A percentile compares a stretch with the other conserved stretches of the same genome.
These are phyloP conservation scores for Elysia chlorotica DNA, from an alignment of 1,140 invertebrate genomes.

Conservation along the genomic window DNA sequence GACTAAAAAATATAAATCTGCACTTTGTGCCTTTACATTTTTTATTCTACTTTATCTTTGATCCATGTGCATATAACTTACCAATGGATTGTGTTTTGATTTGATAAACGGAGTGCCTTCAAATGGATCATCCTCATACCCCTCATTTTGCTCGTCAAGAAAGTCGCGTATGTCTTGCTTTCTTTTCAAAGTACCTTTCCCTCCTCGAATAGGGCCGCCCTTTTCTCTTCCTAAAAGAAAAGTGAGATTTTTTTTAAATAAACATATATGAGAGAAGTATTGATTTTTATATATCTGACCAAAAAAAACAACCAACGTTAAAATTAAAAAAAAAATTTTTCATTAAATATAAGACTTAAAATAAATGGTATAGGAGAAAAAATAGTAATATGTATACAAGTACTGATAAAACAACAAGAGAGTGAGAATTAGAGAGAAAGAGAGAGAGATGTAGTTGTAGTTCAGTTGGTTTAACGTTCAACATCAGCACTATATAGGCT, in stretches of 20 bases:
- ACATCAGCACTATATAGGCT: no score
- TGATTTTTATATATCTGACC: background rate
- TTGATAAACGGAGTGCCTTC: background rate
- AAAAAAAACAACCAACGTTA: no score
- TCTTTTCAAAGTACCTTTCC: constrained; percentile 17
- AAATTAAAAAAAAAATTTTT: background rate
- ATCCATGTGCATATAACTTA: background rate
- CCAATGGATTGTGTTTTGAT: background rate
- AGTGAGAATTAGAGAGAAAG: background rate
- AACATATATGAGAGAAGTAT: background rate
- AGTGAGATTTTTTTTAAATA: background rate
- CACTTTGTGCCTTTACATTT: background rate
- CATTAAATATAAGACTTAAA: background rate
- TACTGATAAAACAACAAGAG: background rate
- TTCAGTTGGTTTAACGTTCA: no score
- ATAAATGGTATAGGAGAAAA: background rate
- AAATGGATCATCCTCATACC: constrained; percentile 19
- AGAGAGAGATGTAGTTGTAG: no score
- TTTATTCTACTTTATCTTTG: background rate
- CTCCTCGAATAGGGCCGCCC: constrained; percentile 7
- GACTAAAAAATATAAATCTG: background rate
- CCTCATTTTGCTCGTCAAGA: constrained; percentile 16
- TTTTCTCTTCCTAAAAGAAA: background rate
- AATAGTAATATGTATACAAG: background rate
- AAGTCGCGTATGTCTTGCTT: constrained; percentile 15